These are phyloP conservation scores for Myotis myotis DNA, from an alignment of 2,797 vertebrate species.

Conservation along the genomic window DNA sequence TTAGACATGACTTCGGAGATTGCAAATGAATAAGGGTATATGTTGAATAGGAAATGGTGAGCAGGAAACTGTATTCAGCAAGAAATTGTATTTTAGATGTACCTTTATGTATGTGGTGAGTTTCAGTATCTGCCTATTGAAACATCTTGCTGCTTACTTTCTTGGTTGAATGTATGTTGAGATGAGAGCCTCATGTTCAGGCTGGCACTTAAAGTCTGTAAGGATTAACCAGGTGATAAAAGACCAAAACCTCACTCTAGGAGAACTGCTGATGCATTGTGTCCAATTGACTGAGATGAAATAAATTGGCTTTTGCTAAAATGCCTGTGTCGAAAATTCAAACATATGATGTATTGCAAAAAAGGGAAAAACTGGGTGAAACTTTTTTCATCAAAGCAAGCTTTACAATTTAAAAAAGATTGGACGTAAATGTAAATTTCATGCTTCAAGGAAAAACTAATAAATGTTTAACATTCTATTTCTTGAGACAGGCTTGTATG, in stretches of 20 bases:
- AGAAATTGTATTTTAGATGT: background rate
- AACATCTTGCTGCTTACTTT: background rate
- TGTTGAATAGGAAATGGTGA: background rate
- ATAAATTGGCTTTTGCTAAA: slow-evolving; percentile 52
- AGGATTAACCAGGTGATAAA: slow-evolving; percentile 8
- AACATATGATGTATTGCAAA: background rate
- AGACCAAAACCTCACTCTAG: background rate
- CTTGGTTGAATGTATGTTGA: background rate
- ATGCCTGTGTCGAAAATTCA: background rate
- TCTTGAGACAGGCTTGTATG: background rate
- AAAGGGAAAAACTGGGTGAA: background rate
- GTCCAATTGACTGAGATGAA: slow-evolving; percentile 1
- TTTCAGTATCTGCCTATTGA: background rate
- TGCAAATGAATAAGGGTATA: background rate
- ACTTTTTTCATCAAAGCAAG: slow-evolving; percentile 52
- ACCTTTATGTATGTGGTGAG: background rate
- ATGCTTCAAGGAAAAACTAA: slow-evolving; percentile 53
- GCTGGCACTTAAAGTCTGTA: background rate
- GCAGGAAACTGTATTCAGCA: background rate
- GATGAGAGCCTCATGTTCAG: background rate
- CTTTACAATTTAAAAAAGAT: background rate
- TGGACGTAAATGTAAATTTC: slow-evolving; percentile 19
- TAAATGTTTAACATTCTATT: slow-evolving; percentile 42
- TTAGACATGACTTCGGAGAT: background rate
- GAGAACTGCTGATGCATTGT: background rate